Base-by-base conservation (phyloP, 2,888 invertebrate genomes). In the Dendrolimus pini region DNA sequence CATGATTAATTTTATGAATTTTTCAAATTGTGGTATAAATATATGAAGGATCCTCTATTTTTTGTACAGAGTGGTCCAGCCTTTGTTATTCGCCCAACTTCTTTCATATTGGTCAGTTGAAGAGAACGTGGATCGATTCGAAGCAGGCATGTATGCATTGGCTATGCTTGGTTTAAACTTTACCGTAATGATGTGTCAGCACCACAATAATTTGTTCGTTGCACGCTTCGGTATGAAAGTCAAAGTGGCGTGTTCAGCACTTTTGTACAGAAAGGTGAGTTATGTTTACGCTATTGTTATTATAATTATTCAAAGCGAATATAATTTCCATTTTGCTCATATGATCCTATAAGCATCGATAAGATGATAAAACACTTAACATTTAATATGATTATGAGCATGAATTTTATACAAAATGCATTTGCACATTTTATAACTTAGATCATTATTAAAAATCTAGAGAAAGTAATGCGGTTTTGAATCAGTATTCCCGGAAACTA, bases 251-350 rank as follows among this genome's bases (percentile, higher is more conserved):
- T 92, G 93, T 66, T 94, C 95, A 60, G 93, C 95, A 0, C 81
- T 96, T 1, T 84, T 96, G 53, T 96, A 94, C 70, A 93, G 95
- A 82, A 96, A 96, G 92, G 95, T 96, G 77, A 70, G 62, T 59
- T 52, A 53, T 47, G 47, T 54, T 59, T 59, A 14, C 53, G 52
- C 54, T 10, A 18, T 56, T 53, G 41, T 42, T 53, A 41, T 53
- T 2, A 30, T 47, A 10, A 47, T 9, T 12, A 7, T 7, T 47
- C 2, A 10, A 12, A 47, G 12, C 12, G 12, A 47, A 47, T 47
- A 9, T 47, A 1, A 41, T 52, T 54, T 54, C 52, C 52, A 52
- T 41, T n/a, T 41, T 41, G 12, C 13, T 14, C 52, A 13, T 30
- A 30, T 30, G 30, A 30, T 30, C 30, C 30, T 18, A 30, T 6